Evolutionary conservation across 1,140 invertebrate genomes (phyloP), one percentile per base, ranked within the genome.

Genomic region (Drosophila ohnishii): DNA sequence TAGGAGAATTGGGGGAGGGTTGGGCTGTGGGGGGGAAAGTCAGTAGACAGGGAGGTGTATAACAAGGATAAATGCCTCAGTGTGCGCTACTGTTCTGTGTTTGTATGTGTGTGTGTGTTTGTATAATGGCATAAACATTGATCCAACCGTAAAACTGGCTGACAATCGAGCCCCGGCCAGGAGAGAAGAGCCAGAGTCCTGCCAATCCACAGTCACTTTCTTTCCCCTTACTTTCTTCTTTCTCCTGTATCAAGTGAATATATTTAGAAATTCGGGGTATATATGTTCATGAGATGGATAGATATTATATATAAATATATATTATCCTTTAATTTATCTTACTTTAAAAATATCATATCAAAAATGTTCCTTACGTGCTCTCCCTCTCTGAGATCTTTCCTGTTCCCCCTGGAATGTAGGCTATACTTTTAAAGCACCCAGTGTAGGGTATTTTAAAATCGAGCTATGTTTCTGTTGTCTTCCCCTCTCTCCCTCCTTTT

Each of bases 101-200:
- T 5, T 58, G 13, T 60, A 25, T 67, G 47, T 66, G 72, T 69
- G 63, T 71, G 37, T 76, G 59, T 80, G 69, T 76, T 67, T 67
- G 80, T 78, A 72, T 75, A 69, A 87, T 56, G 79, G 83, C 75
- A 86, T 86, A 87, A 87, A 86, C 83, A 86, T 86, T 86, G 83
- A 86, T 86, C 83, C 84, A 86, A 86, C 83, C 83, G 83, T 86
- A 87, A 86, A 86, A 86, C 83, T 87, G 83, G 79, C 83, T 87
- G 83, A 87, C 79, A 86, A 86, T 80, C 83, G 83, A 71, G 84
- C 44, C 59, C 32, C 50, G 47, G 34, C 19, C 51, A 37, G 22
- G 44, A 65, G 70, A 64, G 60, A 55, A 63, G 7, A 25, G 60
- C 35, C 50, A 58, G 60, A 45, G 62, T 75, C 62, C 73, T 75